Evolutionary conservation across 53 echinoderm and acorn worm genomes (phyloP), one percentile per base, ranked within the genome.

Genomic region (Stichopus horrens): DNA sequence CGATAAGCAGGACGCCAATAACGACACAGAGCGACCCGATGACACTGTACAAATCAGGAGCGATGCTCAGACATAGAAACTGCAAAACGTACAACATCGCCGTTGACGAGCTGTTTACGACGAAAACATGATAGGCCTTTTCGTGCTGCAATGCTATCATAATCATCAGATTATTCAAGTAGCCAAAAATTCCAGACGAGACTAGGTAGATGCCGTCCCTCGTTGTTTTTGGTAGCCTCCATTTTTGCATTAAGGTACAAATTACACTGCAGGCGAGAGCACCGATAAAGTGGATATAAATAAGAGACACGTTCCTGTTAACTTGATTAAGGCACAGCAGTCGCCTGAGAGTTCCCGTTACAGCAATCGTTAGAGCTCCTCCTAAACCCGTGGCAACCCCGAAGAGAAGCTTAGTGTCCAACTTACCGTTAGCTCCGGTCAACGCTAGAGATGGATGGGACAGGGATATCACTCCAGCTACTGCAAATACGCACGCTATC

Each of bases 61-160:
- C n/a, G 21, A 76, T 21, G 10, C 21, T 5, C 6, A 76, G 76
- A 76, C 18, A 76, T 76, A 76, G 6, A 52, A 20, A 76, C 7
- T 76, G 76, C 21, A 76, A 76, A 18, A 76, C 5, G 76, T 23
- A 76, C 18, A 76, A n/a, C 76, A 76, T 76, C 21, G 76, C 23
- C 0, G 21, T 21, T 10, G 52, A 23, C 21, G 52, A 76, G 9
- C 19, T 20, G 22, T 52, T 52, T 4, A 76, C 76, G 6, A 76
- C 23, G 21, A 76, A 76, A 5, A 76, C 76, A 8, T 76, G 76
- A 21, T 22, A 76, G 18, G 76, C 76, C 52, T 76, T 76, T 20
- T 76, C 76, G 23, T 23, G 23, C 10, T 21, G 22, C 21, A 76
- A 76, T 8, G 76, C 76, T 20, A 76, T 76, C 76, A 76, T 76